Evolutionary conservation across 2,797 vertebrate species (phyloP), one percentile per base, ranked within the genome.

Genomic region (Chloroceryle inda): DNA sequence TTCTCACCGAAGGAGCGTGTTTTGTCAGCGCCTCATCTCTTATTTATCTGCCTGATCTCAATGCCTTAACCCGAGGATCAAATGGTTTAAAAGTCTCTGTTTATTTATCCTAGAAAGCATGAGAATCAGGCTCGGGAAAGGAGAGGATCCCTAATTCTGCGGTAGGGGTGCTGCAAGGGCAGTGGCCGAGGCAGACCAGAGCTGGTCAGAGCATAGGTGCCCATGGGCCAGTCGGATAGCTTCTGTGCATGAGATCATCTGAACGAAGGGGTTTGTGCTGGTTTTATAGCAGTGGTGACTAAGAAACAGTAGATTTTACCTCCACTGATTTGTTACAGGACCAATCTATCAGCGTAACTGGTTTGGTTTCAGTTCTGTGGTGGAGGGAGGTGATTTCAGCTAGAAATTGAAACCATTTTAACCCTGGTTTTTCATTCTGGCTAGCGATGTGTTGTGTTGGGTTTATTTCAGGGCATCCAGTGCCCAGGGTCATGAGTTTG

Each of bases 61-160:
- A 0, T 8, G 14, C 13, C n/a, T 4, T 2, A 7, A 33, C 24
- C 7, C 4, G 6, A 12, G 45, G 23, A 33, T 18, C 24, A 3
- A 5, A 18, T 0, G 17, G 11, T 27, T 42, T 7, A 6, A 8
- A 47, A 29, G 38, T 0, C 29, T 11, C 42, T 3, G 22, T 11
- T 7, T 17, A 0, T 18, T 72, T 31, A 1, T 17, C 29, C 9
- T 2, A 2, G 24, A 3, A 8, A 9, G 26, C 0, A 4, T 0
- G 33, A 37, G 59, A 15, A 11, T 2, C 1, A 0, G 42, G 42
- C 15, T 38, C 13, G 2, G 66, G 56, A 37, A 19, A 10, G 1
- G 17, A 3, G 18, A 6, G 38, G 24, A 11, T 13, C 19, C 3
- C 0, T 22, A 6, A 3, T 6, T 26, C 27, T 5, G 42, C 42